phyloP scores from a whole-genome alignment of 2,797 vertebrate genomes.

The Hozukius guyotensis region DNA sequence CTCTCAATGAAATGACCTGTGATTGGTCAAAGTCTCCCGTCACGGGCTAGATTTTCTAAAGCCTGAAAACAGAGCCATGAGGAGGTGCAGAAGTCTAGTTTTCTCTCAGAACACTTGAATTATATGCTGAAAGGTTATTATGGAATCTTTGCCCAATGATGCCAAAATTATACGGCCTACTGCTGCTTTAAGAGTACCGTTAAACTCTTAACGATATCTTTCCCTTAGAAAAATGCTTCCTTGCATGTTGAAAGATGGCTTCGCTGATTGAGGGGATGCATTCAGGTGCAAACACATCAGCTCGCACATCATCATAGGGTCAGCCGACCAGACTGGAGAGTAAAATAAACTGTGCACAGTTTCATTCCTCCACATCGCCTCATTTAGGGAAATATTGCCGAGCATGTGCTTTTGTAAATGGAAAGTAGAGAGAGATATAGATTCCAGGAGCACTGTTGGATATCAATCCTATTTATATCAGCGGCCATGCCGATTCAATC shows the following conservation, averaged over 20 bases:
- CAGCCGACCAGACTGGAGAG: neutral
- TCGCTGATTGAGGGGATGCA: neutral
- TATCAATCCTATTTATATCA: constrained; percentile 43
- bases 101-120: no score
- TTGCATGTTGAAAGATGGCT: no score
- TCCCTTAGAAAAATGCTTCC: no score
- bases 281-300: neutral
- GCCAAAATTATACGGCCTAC: no score
- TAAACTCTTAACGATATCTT: no score
- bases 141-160: no score
- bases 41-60: rapidly evolving
- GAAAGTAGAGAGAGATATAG: constrained; percentile 27
- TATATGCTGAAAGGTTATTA: no score
- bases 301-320: neutral
- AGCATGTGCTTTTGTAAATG: constrained; percentile 28
- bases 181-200: no score
- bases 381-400: constrained; percentile 27
- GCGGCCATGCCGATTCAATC: constrained; percentile 21
- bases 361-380: constrained; percentile 8
- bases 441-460: constrained; percentile 36
- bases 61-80: no score
- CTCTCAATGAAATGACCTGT: no score
- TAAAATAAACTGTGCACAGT: neutral
- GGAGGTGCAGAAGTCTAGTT: no score
- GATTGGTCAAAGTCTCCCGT: no score